Percentiles rank a stretch among this genome's conserved stretches.
Evolutionary conservation across 1,140 invertebrate species (phyloP).

Genomic region (Bombus fervidus): DNA sequence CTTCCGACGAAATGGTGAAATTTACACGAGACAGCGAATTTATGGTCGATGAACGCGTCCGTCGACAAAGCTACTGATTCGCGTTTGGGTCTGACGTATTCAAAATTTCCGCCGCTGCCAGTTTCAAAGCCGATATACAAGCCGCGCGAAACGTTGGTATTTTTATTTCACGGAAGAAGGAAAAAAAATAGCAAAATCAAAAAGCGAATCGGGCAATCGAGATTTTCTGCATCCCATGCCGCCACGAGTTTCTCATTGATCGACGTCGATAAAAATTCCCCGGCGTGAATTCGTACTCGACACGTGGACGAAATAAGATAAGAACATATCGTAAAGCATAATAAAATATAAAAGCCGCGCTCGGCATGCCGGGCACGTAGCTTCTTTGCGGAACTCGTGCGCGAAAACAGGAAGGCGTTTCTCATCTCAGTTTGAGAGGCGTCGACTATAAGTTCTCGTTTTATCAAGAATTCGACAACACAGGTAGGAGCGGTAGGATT

Average conservation of each 20-base stretch:
- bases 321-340: conserved; percentile 39
- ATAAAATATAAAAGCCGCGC: conserved; percentile 39
- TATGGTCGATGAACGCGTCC: conserved; percentile 78
- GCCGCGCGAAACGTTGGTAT: too few species aligned
- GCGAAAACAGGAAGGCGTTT: conserved; percentile 43
- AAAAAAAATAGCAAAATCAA: background rate
- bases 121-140: too few species aligned
- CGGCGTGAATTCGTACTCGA: conserved; percentile 10
- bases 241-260: background rate
- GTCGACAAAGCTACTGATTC: conserved; percentile 40
- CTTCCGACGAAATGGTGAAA: conserved; percentile 67
- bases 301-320: conserved; percentile 33
- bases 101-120: background rate
- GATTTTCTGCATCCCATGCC: background rate
- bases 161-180: background rate
- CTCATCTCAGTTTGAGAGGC: conserved; percentile 10
- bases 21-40: conserved; percentile 74
- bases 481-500: background rate
- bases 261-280: conserved; percentile 6
- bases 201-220: background rate
- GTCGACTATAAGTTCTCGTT: background rate
- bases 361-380: conserved; percentile 26
- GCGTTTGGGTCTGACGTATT: conserved; percentile 6
- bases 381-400: conserved; percentile 34
- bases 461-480: conserved; percentile 16